Conservation (phyloP, 2,113 vertebrate species). For the Amblyornis subalaris region DNA sequence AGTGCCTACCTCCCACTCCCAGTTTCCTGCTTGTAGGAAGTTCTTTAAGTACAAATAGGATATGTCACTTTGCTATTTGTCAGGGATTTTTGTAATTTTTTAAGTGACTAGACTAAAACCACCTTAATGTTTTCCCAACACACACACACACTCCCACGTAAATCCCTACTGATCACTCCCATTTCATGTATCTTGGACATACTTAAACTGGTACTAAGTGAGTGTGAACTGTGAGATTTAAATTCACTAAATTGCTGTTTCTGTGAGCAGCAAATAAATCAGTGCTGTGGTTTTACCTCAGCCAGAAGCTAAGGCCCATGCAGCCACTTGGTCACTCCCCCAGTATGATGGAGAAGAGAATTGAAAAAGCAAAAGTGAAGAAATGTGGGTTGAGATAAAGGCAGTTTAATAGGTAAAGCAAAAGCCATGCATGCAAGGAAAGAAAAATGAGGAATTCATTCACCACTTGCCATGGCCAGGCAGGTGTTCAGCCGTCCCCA, state of each 20-base stretch:
- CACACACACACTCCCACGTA: neutral
- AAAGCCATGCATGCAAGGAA: neutral
- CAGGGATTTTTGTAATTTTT: neutral
- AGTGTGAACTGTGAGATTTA: neutral
- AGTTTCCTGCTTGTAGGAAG: neutral
- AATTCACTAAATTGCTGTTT: neutral
- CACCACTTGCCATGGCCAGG: neutral
- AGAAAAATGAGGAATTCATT: neutral
- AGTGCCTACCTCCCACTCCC: neutral
- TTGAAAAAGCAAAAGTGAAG: neutral
- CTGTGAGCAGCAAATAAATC: neutral
- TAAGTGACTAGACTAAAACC: neutral
- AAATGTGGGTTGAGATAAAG: neutral
- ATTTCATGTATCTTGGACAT: neutral
- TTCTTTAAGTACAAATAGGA: neutral
- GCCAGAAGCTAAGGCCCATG: neutral
- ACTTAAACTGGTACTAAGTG: neutral
- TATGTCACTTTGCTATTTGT: neutral
- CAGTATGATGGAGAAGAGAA: neutral
- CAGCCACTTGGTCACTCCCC: neutral
- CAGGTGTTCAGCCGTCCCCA: neutral
- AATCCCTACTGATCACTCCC: neutral
- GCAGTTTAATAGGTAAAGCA: neutral
- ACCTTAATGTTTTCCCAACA: neutral
- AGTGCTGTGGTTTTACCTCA: neutral